Conservation (phyloP, 2,113 vertebrate genomes). For the Pluvianellus socialis region DNA sequence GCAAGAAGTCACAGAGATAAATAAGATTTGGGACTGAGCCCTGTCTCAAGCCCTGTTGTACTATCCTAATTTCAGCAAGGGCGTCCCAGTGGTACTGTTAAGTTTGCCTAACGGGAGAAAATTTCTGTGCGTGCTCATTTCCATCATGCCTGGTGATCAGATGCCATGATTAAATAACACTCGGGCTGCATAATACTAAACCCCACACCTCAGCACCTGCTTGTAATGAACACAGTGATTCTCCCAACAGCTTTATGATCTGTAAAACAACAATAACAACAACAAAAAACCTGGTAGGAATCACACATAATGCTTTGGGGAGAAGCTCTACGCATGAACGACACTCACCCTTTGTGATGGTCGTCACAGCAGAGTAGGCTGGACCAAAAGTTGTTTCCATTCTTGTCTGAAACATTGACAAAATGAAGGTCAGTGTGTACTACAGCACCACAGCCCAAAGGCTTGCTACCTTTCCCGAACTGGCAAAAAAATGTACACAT, state of each 20-base stretch:
- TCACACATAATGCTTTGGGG: neutral
- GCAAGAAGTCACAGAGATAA: neutral
- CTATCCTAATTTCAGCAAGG: neutral
- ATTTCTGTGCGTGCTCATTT: neutral
- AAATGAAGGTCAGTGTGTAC: neutral
- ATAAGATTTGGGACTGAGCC: neutral
- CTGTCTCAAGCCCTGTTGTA: neutral
- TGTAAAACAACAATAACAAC: neutral
- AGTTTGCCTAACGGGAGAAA: neutral
- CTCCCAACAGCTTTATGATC: neutral
- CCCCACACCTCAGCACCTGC: neutral
- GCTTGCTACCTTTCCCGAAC: neutral
- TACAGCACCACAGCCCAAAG: neutral
- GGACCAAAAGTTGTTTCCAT: constrained; percentile 96
- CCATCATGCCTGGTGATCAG: neutral
- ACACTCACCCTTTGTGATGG: constrained; percentile 89
- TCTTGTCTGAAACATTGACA: constrained; percentile 77
- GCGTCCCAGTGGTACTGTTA: neutral
- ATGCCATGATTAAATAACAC: neutral
- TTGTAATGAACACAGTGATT: neutral
- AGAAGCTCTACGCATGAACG: fast-evolving
- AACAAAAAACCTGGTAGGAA: neutral
- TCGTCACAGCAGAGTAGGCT: constrained; percentile 87
- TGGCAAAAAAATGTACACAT: neutral
- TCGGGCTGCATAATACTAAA: neutral